Conservation (phyloP, 2,888 invertebrate genomes). For the Didymodactylos carnosus region DNA sequence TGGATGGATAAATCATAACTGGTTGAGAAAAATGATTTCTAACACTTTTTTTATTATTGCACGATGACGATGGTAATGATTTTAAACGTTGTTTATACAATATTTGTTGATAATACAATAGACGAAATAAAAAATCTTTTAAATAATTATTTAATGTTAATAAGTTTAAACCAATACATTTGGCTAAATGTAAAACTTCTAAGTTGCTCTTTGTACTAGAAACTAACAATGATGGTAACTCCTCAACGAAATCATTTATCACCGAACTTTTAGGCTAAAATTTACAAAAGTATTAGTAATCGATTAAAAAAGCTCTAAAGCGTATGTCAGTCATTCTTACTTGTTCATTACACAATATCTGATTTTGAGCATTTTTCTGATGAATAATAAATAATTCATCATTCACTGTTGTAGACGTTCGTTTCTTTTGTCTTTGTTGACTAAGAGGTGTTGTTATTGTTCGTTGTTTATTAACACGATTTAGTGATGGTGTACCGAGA, state of each 20-base stretch:
- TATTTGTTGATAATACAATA: background rate
- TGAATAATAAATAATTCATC: no score
- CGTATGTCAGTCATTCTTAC: background rate
- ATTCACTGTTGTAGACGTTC: background rate
- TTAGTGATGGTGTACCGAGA: background rate
- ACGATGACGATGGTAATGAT: no score
- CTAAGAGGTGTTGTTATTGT: background rate
- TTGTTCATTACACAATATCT: no score
- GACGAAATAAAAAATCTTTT: background rate
- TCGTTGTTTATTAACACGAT: background rate
- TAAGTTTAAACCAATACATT: no score
- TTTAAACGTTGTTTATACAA: no score
- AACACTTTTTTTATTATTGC: background rate
- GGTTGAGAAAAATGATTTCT: background rate
- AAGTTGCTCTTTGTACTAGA: background rate
- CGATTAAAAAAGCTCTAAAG: background rate
- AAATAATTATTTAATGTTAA: background rate
- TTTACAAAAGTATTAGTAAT: background rate
- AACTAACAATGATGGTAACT: background rate
- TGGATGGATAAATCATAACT: background rate
- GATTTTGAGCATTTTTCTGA: no score
- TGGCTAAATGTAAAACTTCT: background rate
- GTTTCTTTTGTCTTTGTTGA: background rate
- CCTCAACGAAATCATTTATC: no score
- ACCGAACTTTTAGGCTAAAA: no score